Base-by-base conservation (phyloP, 1,140 invertebrate genomes). In the Pectinophora gossypiella region DNA sequence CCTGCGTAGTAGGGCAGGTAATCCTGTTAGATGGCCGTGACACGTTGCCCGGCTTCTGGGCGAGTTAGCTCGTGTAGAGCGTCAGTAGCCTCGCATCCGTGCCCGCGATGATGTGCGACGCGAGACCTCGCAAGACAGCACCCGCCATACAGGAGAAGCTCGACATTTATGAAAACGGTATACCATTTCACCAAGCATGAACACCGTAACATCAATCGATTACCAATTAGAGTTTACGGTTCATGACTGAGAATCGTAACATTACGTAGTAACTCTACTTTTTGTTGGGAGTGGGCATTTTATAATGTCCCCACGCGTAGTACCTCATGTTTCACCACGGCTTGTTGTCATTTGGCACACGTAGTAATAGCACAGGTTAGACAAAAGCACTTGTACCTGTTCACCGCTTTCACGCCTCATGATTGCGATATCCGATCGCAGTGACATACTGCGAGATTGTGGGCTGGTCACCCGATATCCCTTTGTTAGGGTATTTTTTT, bases 11-110 rank as follows among this genome's bases (percentile, higher is more conserved):
- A 66, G 83, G 79, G 71, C 77, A 75, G 76, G 80, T 69, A 86
- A 86, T 86, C 83, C 83, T 82, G 83, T 86, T 86, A 86, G 79
- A 65, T 85, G 83, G 72, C 83, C 83, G 75, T 85, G 81, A 87
- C 83, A 80, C 70, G 77, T 69, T 80, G 71, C 67, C 72, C 71
- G 80, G 76, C 72, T 80, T 80, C 71, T 75, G 61, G 63, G 51
- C 57, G 59, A 71, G 63, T n/a, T n/a, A n/a, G n/a, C n/a, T n/a
- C 15, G 38, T 40, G 38, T 32, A 9, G 9, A 21, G 7, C 68
- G 63, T 54, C 54, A 59, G 63, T 72, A 69, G 67, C 57, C 56
- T 61, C 64, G 76, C 65, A 78, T 77, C 64, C 71, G 67, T 70
- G 64, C 62, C 63, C 65, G 69, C 73, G 57, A 85, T 72, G 56